Evolutionary conservation across 2,888 invertebrate species (phyloP).

Genomic region (Apodemia hepburni): DNA sequence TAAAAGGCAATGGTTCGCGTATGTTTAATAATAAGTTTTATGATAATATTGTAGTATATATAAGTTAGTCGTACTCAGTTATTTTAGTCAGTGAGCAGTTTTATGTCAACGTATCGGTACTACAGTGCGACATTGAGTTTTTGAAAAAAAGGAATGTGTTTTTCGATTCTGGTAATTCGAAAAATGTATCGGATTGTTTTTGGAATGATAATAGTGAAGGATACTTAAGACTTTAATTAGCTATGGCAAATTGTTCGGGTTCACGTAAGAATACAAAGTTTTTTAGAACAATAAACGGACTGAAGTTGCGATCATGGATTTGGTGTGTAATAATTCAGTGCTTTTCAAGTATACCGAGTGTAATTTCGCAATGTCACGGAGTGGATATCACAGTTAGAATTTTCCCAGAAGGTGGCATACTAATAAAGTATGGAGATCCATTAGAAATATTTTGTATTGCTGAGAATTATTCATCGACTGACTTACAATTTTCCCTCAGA

Average conservation of each 20-base stretch:
- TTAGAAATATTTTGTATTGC: conserved; percentile 44
- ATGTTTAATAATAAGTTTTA: conserved; percentile 38
- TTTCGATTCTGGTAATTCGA: conserved; percentile 45
- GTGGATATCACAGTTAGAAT: conserved; percentile 55
- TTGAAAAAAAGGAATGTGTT: conserved; percentile 61
- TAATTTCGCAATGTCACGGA: conserved; percentile 53
- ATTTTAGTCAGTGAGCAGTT: conserved; percentile 47
- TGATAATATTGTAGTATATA: conserved; percentile 32
- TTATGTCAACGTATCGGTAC: conserved; percentile 66
- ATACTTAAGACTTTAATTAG: conserved; percentile 40
- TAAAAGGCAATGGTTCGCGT: too few relatives aligned
- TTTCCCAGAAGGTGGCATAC: conserved; percentile 78
- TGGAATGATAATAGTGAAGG: conserved; percentile 53
- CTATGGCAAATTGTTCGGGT: conserved; percentile 56
- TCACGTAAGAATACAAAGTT: conserved; percentile 50
- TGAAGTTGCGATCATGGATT: conserved; percentile 55
- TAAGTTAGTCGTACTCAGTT: conserved; percentile 5
- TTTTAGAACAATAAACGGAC: conserved; percentile 48
- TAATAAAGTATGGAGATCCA: conserved; percentile 79
- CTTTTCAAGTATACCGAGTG: conserved; percentile 56
- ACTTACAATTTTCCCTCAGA: conserved; percentile 62
- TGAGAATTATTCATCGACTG: conserved; percentile 55
- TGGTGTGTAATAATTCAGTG: conserved; percentile 58
- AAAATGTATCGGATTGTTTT: conserved; percentile 42
- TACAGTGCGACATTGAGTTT: conserved; percentile 68